phyloP scores from a whole-genome alignment of 2,797 vertebrate species.

The Valencia hispanica region DNA sequence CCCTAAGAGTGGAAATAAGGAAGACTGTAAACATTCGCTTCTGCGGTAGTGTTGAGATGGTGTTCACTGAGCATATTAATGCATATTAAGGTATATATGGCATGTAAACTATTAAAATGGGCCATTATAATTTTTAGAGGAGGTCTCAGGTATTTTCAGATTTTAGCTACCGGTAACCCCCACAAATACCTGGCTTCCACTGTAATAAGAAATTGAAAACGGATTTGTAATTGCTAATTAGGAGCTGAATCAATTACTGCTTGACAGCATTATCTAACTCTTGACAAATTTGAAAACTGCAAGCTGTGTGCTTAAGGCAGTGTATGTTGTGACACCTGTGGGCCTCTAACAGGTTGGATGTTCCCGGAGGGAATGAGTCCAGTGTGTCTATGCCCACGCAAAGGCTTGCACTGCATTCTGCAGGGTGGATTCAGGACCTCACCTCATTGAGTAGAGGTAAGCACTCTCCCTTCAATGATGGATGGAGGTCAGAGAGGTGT shows the following conservation, averaged over 20 bases:
- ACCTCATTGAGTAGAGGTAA: constrained; percentile 48
- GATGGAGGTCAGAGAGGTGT: constrained; percentile 78
- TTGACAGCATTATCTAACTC: constrained; percentile 59
- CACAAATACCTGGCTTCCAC: too few species aligned
- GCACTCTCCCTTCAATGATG: constrained; percentile 76
- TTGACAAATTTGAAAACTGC: constrained; percentile 55
- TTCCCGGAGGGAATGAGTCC: constrained; percentile 28
- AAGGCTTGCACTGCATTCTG: constrained; percentile 29
- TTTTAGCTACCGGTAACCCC: too few species aligned
- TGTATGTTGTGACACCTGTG: constrained; percentile 70
- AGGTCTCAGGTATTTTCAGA: too few species aligned
- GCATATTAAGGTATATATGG: too few species aligned
- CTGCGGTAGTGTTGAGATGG: too few species aligned
- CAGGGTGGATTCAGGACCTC: constrained; percentile 70
- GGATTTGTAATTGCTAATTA: constrained; percentile 51
- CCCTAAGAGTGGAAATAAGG: too few species aligned
- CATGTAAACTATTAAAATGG: too few species aligned
- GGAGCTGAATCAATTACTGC: constrained; percentile 32
- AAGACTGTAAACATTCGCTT: too few species aligned
- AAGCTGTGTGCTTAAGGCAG: constrained; percentile 33
- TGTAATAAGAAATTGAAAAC: constrained; percentile 25
- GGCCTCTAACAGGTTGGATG: constrained; percentile 38
- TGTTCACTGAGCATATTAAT: too few species aligned
- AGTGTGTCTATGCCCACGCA: constrained; percentile 23
- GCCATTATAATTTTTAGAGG: too few species aligned